Base-by-base conservation (phyloP, 64 coral and sea anemone genomes). In the Actinia equina region DNA sequence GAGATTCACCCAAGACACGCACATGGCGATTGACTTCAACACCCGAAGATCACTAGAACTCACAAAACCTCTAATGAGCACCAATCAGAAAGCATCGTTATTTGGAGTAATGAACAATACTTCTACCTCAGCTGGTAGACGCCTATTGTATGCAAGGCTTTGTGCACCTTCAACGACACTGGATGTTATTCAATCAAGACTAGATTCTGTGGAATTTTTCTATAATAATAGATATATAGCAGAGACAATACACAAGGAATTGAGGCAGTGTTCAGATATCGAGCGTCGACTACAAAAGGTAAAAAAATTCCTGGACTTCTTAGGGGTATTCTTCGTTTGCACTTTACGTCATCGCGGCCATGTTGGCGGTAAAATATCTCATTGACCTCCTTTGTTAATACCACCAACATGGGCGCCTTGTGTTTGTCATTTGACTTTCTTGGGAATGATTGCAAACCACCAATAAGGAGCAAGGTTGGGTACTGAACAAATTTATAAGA, bases 11-110 rank as follows among this genome's bases (percentile, higher is more conserved):
- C 91, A 93, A 64, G 82, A 90, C 53, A 96, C 94, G 8, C 91
- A 96, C 59, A 93, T 96, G 94, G 91, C 94, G 4, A 96, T 96
- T 51, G 94, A 96, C 7, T 86, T 90, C 17, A 96, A 93, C n/a
- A 96, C 94, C 1, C 83, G 94, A 77, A 53, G 86, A 44, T 84
- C 94, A 17, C 82, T 96, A 15, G 94, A 96, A 84, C 88, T 96
- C 20, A 96, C 94, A 20, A 93, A 59, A 59, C 91, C 94, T 20
- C 77, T 96, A 7, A 86, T 96, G 51, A 67, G 85, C 82, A 87
- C 88, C 22, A 90, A 96, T 41, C 89, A 89, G 80, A 96, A 93
- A 88, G 94, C 94, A 76, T 92, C 94, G 1, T 45, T 96, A 43
- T 93, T 96, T 54, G 94, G 94, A 84, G 91, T 96, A 15, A 84